A percentile compares a stretch with the other conserved stretches of the same genome.
phyloP scores from a whole-genome alignment of 2,888 invertebrate genomes.

The Archaeoteleia sp. region DNA sequence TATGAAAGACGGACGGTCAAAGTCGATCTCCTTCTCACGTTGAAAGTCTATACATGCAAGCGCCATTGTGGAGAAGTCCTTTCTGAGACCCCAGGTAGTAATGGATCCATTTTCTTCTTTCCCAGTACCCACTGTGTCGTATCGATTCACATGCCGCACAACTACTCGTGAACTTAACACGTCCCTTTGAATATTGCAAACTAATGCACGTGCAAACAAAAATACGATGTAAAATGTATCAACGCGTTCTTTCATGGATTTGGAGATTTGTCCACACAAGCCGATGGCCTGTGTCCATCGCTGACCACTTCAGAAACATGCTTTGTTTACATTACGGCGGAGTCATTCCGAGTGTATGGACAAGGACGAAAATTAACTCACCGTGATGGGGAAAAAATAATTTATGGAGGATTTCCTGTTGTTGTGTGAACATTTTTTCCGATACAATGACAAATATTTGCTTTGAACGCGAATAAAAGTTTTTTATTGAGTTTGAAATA shows the following conservation, averaged over 20 bases:
- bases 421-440: too few relatives aligned
- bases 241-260: not conserved
- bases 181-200: not conserved
- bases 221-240: not conserved
- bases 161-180: constrained; percentile 7
- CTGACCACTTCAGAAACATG: too few relatives aligned
- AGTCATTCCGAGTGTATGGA: too few relatives aligned
- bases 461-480: too few relatives aligned
- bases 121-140: constrained; percentile 2
- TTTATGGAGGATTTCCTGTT: too few relatives aligned
- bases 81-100: constrained; percentile 12
- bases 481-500: too few relatives aligned
- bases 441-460: too few relatives aligned
- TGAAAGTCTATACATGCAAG: constrained; percentile 6
- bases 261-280: too few relatives aligned
- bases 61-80: not conserved
- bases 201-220: not conserved
- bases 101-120: constrained; percentile 12
- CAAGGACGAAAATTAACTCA: too few relatives aligned
- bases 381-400: too few relatives aligned
- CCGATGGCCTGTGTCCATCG: too few relatives aligned
- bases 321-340: too few relatives aligned
- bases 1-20: constrained; percentile 10
- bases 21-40: constrained; percentile 10
- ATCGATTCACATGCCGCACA: not conserved